These are phyloP conservation scores for Eucidaris tribuloides DNA, from an alignment of 35 echinoderm and acorn worm genomes.

Conservation along the genomic window DNA sequence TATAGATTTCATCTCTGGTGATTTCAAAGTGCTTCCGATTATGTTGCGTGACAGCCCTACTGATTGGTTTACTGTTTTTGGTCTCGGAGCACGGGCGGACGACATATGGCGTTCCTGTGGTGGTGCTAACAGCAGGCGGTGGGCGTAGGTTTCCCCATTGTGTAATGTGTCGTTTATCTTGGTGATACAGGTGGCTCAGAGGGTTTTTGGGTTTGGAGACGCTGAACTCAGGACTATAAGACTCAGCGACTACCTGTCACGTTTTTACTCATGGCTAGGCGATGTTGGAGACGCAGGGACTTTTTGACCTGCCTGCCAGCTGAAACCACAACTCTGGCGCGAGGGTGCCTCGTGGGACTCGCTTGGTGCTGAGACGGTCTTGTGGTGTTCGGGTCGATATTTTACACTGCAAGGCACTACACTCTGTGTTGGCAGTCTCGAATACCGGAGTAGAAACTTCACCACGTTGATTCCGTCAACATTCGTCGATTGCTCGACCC, in stretches of 20 bases:
- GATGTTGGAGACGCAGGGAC: not conserved
- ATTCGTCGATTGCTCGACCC: constrained; percentile 33
- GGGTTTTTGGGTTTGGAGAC: not conserved
- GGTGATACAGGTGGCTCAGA: not conserved
- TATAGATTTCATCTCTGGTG: constrained; percentile 44
- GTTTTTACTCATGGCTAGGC: not conserved
- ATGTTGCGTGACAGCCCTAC: constrained; percentile 44
- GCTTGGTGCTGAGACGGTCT: not conserved
- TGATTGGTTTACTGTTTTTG: constrained; percentile 30
- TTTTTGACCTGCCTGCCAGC: not conserved
- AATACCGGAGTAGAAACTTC: not conserved
- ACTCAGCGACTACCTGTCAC: not conserved
- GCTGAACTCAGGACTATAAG: not conserved
- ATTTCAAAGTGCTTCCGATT: not conserved
- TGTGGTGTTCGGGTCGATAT: not conserved
- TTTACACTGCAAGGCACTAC: not conserved
- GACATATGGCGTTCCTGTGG: constrained; percentile 55
- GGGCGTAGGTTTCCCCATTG: constrained; percentile 19
- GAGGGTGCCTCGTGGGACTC: not conserved
- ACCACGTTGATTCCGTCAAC: not conserved
- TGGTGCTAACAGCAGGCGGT: not conserved
- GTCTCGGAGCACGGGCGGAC: constrained; percentile 35
- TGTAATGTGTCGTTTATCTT: not conserved
- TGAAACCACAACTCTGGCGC: constrained; percentile 2
- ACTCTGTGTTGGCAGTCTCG: not conserved